Percentiles rank a stretch among this genome's conserved stretches.
Conservation (phyloP, 1,140 invertebrate genomes). For the Drosophila bocqueti region DNA sequence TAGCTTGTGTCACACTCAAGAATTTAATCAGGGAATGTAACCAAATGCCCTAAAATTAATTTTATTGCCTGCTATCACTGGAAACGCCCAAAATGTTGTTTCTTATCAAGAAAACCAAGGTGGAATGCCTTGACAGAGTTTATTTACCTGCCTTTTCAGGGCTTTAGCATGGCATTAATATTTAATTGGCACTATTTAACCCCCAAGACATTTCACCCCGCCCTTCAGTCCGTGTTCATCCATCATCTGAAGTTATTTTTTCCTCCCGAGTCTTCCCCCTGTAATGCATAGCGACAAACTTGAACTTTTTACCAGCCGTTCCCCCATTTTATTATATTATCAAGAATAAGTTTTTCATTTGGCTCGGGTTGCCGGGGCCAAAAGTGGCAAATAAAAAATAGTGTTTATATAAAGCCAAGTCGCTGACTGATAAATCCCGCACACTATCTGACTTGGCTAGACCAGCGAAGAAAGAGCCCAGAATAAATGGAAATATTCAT, state of each 20-base stretch:
- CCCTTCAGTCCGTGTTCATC: slow-evolving; percentile 5
- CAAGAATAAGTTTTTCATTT: slow-evolving; percentile 41
- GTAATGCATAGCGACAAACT: slow-evolving; percentile 37
- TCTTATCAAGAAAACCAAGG: slow-evolving; percentile 12
- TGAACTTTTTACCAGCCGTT: slow-evolving; percentile 33
- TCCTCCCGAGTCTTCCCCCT: not conserved
- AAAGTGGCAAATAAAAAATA: slow-evolving; percentile 45
- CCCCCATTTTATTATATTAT: slow-evolving; percentile 25
- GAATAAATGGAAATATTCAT: slow-evolving; percentile 51
- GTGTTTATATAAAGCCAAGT: slow-evolving; percentile 53
- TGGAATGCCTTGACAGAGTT: not conserved
- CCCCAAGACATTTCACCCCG: slow-evolving; percentile 8
- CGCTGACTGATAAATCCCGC: slow-evolving; percentile 52
- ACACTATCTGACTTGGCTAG: slow-evolving; percentile 48
- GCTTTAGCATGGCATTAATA: slow-evolving; percentile 26
- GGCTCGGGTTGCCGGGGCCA: slow-evolving; percentile 37
- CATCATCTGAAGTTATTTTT: slow-evolving; percentile 34
- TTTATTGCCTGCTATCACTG: slow-evolving; percentile 5
- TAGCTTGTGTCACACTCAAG: not conserved
- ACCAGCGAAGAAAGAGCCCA: slow-evolving; percentile 12
- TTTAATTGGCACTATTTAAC: slow-evolving; percentile 39
- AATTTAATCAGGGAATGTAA: slow-evolving; percentile 6
- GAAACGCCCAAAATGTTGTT: not conserved
- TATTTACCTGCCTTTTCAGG: not conserved
- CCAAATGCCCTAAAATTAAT: not conserved